These are phyloP conservation scores for Pterocles orientalis DNA, from an alignment of 2,113 vertebrate species.

Conservation along the genomic window DNA sequence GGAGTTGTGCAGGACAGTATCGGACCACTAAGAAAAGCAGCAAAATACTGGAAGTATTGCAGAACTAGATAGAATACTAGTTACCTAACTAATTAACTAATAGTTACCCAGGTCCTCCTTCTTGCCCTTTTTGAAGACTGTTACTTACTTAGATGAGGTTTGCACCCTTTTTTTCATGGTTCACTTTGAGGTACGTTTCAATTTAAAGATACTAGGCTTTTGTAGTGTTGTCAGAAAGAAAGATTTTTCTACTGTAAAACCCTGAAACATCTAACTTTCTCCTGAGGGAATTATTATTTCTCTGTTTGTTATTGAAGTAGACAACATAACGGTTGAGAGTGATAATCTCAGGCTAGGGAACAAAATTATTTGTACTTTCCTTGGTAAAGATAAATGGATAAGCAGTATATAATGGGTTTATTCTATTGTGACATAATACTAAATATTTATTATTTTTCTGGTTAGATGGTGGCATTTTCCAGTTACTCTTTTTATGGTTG, in stretches of 20 bases:
- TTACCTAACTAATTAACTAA: too few relatives aligned
- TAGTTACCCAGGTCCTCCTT: too few relatives aligned
- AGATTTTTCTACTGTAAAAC: conserved; percentile 26
- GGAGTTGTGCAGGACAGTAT: background rate
- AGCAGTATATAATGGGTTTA: background rate
- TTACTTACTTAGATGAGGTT: conserved; percentile 8
- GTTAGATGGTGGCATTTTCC: background rate
- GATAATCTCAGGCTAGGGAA: conserved; percentile 47
- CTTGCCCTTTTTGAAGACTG: too few relatives aligned
- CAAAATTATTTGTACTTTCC: conserved; percentile 40
- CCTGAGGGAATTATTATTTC: conserved; percentile 50
- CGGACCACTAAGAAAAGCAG: background rate
- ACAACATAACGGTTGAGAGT: conserved; percentile 16
- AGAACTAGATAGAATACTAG: too few relatives aligned
- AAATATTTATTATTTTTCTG: background rate
- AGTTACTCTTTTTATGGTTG: background rate
- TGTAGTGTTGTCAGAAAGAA: conserved; percentile 30
- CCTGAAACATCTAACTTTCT: conserved; percentile 36
- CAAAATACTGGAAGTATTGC: background rate
- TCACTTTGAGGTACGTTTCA: conserved; percentile 47
- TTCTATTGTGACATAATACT: background rate
- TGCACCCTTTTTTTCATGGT: conserved; percentile 16
- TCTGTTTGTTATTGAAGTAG: conserved; percentile 57
- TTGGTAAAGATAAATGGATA: conserved; percentile 30
- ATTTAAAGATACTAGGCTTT: conserved; percentile 54